phyloP scores from a whole-genome alignment of 2,888 invertebrate genomes.

The Agonopterix subpropinquella region DNA sequence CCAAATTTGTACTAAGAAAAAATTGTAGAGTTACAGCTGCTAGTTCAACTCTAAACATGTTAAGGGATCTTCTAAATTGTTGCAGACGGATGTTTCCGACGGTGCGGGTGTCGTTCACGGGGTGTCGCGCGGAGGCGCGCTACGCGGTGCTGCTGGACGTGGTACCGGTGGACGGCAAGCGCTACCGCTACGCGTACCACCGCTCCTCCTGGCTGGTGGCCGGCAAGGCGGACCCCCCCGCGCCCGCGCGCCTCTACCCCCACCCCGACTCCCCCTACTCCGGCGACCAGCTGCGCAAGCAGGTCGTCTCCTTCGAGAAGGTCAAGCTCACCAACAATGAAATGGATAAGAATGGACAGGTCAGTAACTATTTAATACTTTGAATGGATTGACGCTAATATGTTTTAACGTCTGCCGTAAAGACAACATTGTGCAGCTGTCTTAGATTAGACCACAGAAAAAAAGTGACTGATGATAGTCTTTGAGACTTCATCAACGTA shows the following conservation, averaged over 20 bases:
- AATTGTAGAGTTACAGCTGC: no score
- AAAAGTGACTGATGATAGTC: no score
- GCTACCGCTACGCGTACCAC: slow-evolving; percentile 98
- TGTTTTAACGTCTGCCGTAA: no score
- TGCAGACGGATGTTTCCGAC: slow-evolving; percentile 98
- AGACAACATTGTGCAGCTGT: no score
- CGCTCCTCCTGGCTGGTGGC: slow-evolving; percentile 98
- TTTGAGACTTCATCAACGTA: no score
- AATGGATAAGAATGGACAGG: slow-evolving; percentile 97
- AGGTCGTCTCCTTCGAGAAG: slow-evolving; percentile 98
- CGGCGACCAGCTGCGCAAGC: slow-evolving; percentile 95
- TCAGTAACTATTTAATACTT: slow-evolving; percentile 32
- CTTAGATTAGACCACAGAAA: no score
- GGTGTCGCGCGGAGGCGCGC: slow-evolving; percentile 86
- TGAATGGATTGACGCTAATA: no score
- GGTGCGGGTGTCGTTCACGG: slow-evolving; percentile 94
- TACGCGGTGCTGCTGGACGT: slow-evolving; percentile 97
- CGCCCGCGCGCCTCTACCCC: slow-evolving; percentile 93
- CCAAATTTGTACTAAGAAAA: no score
- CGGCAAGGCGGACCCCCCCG: slow-evolving; percentile 98
- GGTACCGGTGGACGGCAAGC: slow-evolving; percentile 96
- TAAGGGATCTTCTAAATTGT: not conserved
- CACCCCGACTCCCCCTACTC: slow-evolving; percentile 98
- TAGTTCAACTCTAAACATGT: no score
- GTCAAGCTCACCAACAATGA: slow-evolving; percentile 99